Evolutionary conservation across 2,113 vertebrate species (phyloP).

Genomic region (Pachyramphus minor): DNA sequence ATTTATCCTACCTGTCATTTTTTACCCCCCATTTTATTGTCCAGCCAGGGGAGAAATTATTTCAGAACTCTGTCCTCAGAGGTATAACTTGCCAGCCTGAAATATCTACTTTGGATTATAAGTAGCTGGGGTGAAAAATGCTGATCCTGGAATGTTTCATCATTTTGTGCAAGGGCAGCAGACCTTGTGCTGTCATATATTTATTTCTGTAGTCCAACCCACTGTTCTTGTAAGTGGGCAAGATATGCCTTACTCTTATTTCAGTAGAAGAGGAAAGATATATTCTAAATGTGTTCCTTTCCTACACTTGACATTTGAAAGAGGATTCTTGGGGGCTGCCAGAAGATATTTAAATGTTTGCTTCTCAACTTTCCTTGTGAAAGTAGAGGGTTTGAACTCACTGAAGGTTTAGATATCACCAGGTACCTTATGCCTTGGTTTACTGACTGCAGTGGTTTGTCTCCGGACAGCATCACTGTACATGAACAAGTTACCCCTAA

Average conservation of each 20-base stretch:
- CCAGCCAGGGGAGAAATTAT: slow-evolving; percentile 58
- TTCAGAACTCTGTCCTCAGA: slow-evolving; percentile 57
- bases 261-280: not conserved
- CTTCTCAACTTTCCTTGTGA: not conserved
- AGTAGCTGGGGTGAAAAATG: slow-evolving; percentile 23
- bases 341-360: not conserved
- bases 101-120: slow-evolving; percentile 45
- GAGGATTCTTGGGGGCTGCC: not conserved
- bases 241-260: not conserved
- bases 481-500: fast-evolving
- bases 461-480: not conserved
- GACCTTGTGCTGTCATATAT: not conserved
- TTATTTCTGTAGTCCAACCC: not conserved
- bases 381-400: not conserved
- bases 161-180: slow-evolving; percentile 50
- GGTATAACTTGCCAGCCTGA: slow-evolving; percentile 43
- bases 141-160: slow-evolving; percentile 52
- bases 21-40: slow-evolving; percentile 22
- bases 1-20: slow-evolving; percentile 58
- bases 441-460: not conserved
- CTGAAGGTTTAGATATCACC: not conserved
- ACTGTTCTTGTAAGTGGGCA: not conserved
- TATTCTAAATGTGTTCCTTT: not conserved
- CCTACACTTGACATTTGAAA: not conserved
- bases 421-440: not conserved